Evolutionary conservation across 2,113 vertebrate genomes (phyloP), one percentile per base, ranked within the genome.

Genomic region (Odontesthes bonariensis): DNA sequence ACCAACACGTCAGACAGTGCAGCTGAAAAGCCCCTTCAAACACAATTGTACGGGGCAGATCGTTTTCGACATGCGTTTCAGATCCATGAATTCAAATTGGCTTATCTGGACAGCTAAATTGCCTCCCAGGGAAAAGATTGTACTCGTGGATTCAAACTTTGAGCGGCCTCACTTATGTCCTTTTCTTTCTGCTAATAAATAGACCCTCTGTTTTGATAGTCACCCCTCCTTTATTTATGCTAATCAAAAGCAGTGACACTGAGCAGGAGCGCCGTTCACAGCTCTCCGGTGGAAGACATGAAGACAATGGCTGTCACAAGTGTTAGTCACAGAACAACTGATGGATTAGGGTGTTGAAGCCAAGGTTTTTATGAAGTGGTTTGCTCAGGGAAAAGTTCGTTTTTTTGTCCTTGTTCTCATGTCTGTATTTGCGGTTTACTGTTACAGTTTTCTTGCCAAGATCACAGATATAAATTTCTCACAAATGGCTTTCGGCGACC

Each of bases 271-370:
- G 44, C 61, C 61, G 86, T 76, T 92, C 81, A 81, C 82, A 79
- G 88, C 77, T 76, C 88, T 79, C 82, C 55, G 72, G 75, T 85
- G 70, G 75, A 72, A 89, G 85, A 88, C 67, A 31, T 84, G 67
- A 63, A 76, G 72, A 93, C 91, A 93, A 93, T 93, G 84, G 88
- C 87, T 89, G 90, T 91, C 89, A 92, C 79, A 87, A 83, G 87
- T 88, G 84, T 92, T 91, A 82, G 93, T 90, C 88, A 87, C 90
- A 88, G 88, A 82, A 86, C 85, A 75, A 83, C 86, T 93, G 92
- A 92, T 90, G 89, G 91, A 91, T 91, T 85, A 91, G 73, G 57
- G 86, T 62, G 72, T 64, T 58, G 69, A 82, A 89, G 87, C 89
- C 86, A 80, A 77, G 80, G 68, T 75, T 76, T 86, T 83, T 76